These are phyloP conservation scores for Elachura formosa DNA, from an alignment of 2,113 vertebrate genomes.

Conservation along the genomic window DNA sequence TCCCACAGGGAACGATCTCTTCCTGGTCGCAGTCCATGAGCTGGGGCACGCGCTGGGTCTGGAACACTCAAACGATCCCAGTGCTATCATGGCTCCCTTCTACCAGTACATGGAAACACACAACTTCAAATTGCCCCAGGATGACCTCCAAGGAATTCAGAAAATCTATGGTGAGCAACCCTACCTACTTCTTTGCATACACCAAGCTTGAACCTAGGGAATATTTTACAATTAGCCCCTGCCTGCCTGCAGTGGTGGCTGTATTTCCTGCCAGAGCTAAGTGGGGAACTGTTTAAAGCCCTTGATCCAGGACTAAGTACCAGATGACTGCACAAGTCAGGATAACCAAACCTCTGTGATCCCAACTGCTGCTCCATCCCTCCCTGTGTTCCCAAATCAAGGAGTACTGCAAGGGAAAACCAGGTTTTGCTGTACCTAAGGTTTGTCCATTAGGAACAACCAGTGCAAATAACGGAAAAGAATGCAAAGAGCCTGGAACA, in stretches of 20 bases:
- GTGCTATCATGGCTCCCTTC: constrained; percentile 98
- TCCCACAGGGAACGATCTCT: constrained; percentile 88
- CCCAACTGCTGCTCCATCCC: not conserved
- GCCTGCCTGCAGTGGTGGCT: not conserved
- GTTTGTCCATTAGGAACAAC: not conserved
- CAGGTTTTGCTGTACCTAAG: not conserved
- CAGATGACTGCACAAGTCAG: not conserved
- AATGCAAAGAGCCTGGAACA: not conserved
- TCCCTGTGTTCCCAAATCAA: not conserved
- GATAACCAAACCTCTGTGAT: not conserved
- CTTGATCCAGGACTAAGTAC: not conserved
- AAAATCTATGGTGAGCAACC: constrained; percentile 89
- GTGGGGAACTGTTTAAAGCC: not conserved
- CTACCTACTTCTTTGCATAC: not conserved
- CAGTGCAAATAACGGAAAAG: not conserved
- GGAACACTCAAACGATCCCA: constrained; percentile 96
- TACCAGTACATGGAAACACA: constrained; percentile 99
- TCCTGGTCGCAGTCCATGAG: constrained; percentile 95
- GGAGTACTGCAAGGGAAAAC: not conserved
- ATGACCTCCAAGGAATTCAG: constrained; percentile 97
- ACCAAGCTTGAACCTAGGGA: not conserved
- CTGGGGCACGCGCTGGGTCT: constrained; percentile 91
- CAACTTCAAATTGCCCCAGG: constrained; percentile 96
- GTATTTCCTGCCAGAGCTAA: not conserved
- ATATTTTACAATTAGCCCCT: not conserved